These are phyloP conservation scores for Haliaeetus leucogaster DNA, from an alignment of 2,113 vertebrate species.

Conservation along the genomic window DNA sequence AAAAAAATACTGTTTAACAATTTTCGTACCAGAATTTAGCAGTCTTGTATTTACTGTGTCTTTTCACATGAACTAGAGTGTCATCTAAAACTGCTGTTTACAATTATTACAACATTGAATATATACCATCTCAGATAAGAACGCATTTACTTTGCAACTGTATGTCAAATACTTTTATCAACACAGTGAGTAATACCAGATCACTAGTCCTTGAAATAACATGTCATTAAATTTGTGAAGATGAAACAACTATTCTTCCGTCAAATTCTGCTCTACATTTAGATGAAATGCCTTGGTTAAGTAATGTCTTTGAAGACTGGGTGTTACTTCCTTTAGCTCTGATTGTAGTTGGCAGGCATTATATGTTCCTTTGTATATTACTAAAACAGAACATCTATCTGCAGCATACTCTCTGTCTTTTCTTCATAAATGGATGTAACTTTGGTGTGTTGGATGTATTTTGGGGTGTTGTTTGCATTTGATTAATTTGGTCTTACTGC, in stretches of 20 bases:
- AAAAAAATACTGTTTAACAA: neutral
- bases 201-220: slow-evolving; percentile 42
- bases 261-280: slow-evolving; percentile 20
- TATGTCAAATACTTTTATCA: neutral
- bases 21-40: neutral
- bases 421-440: neutral
- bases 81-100: neutral
- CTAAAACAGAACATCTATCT: slow-evolving; percentile 1
- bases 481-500: neutral
- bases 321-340: slow-evolving; percentile 47
- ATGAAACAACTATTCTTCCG: slow-evolving; percentile 1
- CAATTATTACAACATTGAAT: neutral
- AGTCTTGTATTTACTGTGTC: neutral
- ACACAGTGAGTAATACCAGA: slow-evolving; percentile 20
- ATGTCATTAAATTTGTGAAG: slow-evolving; percentile 13
- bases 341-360: slow-evolving; percentile 38
- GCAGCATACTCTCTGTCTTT: neutral
- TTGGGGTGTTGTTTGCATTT: neutral
- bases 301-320: slow-evolving; percentile 45
- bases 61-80: neutral
- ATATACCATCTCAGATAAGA: neutral
- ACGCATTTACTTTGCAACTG: neutral
- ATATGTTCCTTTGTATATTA: neutral
- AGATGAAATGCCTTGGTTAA: slow-evolving; percentile 37
- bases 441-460: neutral